Conservation (phyloP, 2,888 invertebrate genomes). For the Digitonthophagus gazella region DNA sequence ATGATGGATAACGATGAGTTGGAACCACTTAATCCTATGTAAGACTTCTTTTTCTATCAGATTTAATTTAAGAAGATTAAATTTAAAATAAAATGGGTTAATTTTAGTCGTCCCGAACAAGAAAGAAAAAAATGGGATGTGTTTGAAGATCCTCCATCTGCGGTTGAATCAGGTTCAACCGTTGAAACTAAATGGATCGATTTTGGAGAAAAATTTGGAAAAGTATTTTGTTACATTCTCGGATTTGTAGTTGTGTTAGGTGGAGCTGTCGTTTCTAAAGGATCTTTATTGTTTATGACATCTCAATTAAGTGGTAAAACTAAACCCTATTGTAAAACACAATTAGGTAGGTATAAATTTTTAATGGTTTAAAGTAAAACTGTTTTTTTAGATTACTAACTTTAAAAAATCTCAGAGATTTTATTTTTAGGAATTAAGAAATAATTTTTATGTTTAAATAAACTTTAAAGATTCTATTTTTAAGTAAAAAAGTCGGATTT, state of each 20-base stretch:
- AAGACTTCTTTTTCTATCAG: not conserved
- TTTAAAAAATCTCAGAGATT: too few relatives aligned
- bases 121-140: constrained; percentile 73
- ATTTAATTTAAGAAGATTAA: not conserved
- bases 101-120: constrained; percentile 20
- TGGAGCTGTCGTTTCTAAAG: constrained; percentile 71
- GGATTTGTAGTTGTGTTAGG: constrained; percentile 66
- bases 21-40: constrained; percentile 8
- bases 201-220: constrained; percentile 61
- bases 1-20: constrained; percentile 7
- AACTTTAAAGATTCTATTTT: too few relatives aligned
- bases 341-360: constrained; percentile 47
- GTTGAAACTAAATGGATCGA: constrained; percentile 63
- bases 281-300: constrained; percentile 69
- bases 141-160: constrained; percentile 71
- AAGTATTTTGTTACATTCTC: constrained; percentile 66
- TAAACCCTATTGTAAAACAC: constrained; percentile 59
- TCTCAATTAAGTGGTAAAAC: constrained; percentile 56
- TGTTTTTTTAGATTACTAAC: too few relatives aligned
- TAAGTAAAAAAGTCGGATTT: too few relatives aligned
- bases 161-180: constrained; percentile 67
- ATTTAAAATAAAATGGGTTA: not conserved
- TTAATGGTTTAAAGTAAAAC: not conserved
- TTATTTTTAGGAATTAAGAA: too few relatives aligned
- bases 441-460: too few relatives aligned